A percentile compares a stretch with the other conserved stretches of the same genome.
These are phyloP conservation scores for Psittacula cyanocephala DNA, from an alignment of 2,113 vertebrate species.

Conservation along the genomic window DNA sequence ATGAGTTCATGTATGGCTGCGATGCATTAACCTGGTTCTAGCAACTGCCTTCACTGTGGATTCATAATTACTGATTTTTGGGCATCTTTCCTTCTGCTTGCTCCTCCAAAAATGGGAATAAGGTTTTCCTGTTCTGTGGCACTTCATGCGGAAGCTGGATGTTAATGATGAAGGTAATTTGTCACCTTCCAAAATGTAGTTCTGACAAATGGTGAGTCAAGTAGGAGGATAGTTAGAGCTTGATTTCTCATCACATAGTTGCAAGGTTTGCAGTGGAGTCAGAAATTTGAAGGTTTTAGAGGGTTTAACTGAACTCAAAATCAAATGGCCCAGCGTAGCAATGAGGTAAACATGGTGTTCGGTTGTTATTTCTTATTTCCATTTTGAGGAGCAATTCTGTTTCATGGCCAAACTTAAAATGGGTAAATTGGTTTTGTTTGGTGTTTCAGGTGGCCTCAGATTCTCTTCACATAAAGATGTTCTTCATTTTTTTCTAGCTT, in stretches of 20 bases:
- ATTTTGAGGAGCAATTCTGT: not conserved
- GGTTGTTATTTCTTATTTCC: not conserved
- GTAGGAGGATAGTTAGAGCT: not conserved
- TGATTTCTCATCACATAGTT: not conserved
- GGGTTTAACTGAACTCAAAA: not conserved
- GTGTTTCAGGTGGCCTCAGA: rapidly evolving
- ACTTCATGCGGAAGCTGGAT: not conserved
- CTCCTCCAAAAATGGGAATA: not conserved
- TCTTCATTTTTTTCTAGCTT: conserved; percentile 71
- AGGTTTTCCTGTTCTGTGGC: not conserved
- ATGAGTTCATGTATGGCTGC: not conserved
- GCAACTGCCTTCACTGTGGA: not conserved
- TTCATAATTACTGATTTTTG: not conserved
- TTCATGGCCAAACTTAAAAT: rapidly evolving
- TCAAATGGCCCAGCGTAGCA: rapidly evolving
- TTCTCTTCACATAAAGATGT: rapidly evolving
- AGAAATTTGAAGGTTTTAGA: not conserved
- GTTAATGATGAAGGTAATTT: not conserved
- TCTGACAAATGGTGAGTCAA: not conserved
- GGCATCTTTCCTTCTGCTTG: not conserved
- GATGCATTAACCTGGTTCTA: not conserved
- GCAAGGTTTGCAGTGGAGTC: not conserved
- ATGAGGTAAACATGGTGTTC: rapidly evolving
- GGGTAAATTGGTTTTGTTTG: no score
- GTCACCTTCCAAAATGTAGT: not conserved